These are phyloP conservation scores for Ametastegia equiseti DNA, from an alignment of 2,888 invertebrate species.

Conservation along the genomic window DNA sequence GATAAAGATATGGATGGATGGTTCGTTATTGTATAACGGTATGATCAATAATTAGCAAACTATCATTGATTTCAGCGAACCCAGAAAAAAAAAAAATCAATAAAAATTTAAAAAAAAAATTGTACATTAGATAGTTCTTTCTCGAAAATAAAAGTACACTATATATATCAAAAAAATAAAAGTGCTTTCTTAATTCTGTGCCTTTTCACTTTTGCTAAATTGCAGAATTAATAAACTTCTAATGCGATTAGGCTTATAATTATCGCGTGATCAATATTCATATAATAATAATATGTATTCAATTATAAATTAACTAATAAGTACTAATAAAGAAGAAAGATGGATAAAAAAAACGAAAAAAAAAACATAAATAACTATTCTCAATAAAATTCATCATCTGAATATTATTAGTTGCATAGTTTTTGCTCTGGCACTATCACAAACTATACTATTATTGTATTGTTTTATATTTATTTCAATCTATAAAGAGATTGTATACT, in stretches of 20 bases:
- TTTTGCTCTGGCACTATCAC: conserved; percentile 14
- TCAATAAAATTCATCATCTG: conserved; percentile 5
- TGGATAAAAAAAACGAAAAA: too few relatives aligned
- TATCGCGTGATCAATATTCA: conserved; percentile 36
- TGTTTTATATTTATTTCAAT: conserved; percentile 44
- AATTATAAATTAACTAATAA: conserved; percentile 38
- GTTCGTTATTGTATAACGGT: conserved; percentile 42
- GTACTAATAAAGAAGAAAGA: conserved; percentile 42
- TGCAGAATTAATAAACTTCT: conserved; percentile 50
- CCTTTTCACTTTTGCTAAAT: conserved; percentile 63
- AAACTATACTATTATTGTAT: background rate
- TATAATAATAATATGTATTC: conserved; percentile 38
- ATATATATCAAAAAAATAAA: conserved; percentile 57
- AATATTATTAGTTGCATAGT: conserved; percentile 40
- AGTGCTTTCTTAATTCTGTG: conserved; percentile 73
- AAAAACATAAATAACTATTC: background rate
- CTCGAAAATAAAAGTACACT: conserved; percentile 56
- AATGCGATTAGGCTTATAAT: conserved; percentile 43
- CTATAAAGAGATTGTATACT: conserved; percentile 41
- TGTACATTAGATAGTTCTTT: conserved; percentile 65
- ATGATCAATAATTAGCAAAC: conserved; percentile 50
- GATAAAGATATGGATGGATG: conserved; percentile 9
- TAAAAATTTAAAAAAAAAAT: too few relatives aligned
- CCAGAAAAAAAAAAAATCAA: too few relatives aligned
- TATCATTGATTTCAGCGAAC: conserved; percentile 56